Conservation (phyloP, 1,140 invertebrate species). For the Drosophila insularis region DNA sequence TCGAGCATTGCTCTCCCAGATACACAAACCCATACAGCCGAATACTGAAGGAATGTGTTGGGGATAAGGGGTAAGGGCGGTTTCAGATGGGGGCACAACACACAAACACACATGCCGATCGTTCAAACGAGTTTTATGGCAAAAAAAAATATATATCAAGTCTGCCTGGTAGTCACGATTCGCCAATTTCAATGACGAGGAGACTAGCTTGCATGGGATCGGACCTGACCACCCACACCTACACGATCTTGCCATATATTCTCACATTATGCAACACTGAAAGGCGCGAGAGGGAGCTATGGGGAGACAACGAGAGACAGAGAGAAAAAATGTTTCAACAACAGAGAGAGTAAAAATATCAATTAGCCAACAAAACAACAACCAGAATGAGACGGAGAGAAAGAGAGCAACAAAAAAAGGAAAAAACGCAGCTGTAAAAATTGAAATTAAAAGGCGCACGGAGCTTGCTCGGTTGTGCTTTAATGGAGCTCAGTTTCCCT, state of each 20-base stretch:
- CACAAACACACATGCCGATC: conserved; percentile 24
- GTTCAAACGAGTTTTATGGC: conserved; percentile 68
- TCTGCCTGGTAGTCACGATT: conserved; percentile 51
- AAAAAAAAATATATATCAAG: conserved; percentile 23
- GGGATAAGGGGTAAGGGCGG: not conserved
- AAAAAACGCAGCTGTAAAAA: conserved; percentile 18
- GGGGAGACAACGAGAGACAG: conserved; percentile 24
- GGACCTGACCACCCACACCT: conserved; percentile 36
- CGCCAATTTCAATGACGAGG: conserved; percentile 36
- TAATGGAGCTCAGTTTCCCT: conserved; percentile 45
- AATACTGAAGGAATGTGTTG: conserved; percentile 1
- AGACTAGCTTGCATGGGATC: conserved; percentile 29
- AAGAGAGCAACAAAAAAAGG: not conserved
- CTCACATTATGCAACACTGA: conserved; percentile 2
- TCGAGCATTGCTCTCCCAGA: conserved; percentile 66
- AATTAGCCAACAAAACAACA: conserved; percentile 21
- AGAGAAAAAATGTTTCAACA: conserved; percentile 9
- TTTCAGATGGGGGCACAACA: conserved; percentile 10
- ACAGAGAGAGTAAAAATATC: conserved; percentile 10
- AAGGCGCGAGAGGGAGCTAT: not conserved
- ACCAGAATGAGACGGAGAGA: conserved; percentile 7
- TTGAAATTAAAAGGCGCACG: conserved; percentile 38
- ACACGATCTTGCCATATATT: conserved; percentile 1
- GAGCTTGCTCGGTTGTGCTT: conserved; percentile 56
- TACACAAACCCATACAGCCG: conserved; percentile 15